phyloP scores from a whole-genome alignment of 2,113 vertebrate species.

The Neolamprologus cancellatus region DNA sequence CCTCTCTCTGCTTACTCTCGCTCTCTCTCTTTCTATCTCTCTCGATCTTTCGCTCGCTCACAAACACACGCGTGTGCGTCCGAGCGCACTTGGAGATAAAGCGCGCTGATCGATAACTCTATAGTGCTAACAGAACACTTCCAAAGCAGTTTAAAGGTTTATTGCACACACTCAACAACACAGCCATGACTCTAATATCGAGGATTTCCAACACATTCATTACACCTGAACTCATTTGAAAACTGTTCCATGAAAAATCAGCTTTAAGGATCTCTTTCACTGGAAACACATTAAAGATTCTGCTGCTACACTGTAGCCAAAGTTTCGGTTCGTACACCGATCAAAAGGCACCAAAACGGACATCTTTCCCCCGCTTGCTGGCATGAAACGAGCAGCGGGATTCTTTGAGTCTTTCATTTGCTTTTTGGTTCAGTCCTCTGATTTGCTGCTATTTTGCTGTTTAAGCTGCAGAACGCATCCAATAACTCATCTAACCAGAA shows the following conservation, averaged over 20 bases:
- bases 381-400: not conserved
- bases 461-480: constrained; percentile 39
- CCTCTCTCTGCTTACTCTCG: not conserved
- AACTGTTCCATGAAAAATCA: not conserved
- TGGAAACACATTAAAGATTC: not conserved
- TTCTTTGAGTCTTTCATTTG: not conserved
- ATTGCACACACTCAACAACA: not conserved
- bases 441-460: not conserved
- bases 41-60: not conserved
- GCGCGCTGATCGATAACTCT: constrained; percentile 32
- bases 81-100: no score
- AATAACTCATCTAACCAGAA: constrained; percentile 31
- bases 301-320: not conserved
- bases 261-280: not conserved
- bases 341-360: not conserved
- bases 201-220: not conserved
- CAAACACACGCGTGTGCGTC: not conserved
- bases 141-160: constrained; percentile 44
- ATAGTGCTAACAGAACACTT: constrained; percentile 47
- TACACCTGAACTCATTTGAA: constrained; percentile 6
- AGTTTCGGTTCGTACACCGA: not conserved
- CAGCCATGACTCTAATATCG: not conserved
- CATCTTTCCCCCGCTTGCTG: not conserved
- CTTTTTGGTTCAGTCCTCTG: not conserved
- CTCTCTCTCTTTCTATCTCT: not conserved